Evolutionary conservation across 2,113 vertebrate genomes (phyloP).

Genomic region (Caretta caretta): DNA sequence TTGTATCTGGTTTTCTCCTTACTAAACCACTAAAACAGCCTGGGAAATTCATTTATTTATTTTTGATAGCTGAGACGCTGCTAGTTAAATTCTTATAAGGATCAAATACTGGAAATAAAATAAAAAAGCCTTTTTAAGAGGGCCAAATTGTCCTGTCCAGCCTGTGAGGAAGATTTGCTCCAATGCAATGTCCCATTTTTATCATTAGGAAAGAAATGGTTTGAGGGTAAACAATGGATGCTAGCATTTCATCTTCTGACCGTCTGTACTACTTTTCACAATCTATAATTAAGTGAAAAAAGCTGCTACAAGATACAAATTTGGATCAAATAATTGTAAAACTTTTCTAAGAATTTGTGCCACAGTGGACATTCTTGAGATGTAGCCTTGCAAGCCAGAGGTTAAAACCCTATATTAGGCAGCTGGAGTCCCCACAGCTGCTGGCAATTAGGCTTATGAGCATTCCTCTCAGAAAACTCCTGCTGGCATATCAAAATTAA

Average conservation of each 20-base stretch:
- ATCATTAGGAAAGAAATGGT: neutral
- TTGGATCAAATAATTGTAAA: neutral
- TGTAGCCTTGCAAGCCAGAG: neutral
- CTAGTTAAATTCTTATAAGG: neutral
- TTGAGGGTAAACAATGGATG: neutral
- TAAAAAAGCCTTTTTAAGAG: neutral
- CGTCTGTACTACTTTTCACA: neutral
- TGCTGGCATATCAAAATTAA: constrained; percentile 14
- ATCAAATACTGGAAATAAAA: neutral
- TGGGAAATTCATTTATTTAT: neutral
- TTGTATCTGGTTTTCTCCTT: neutral
- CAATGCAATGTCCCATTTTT: neutral
- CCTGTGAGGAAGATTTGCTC: fast-evolving
- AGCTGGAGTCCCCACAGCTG: neutral
- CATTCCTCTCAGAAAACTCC: neutral
- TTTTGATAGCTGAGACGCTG: neutral
- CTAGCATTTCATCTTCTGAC: neutral
- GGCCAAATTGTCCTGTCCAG: neutral
- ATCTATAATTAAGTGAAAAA: neutral
- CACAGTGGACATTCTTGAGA: neutral
- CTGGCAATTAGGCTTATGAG: constrained; percentile 41
- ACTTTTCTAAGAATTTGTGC: neutral
- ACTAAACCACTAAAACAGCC: neutral
- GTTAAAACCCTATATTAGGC: constrained; percentile 20
- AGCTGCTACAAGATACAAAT: neutral